Conservation (phyloP, 2,888 invertebrate genomes). For the Sphaeridia pumilis region DNA sequence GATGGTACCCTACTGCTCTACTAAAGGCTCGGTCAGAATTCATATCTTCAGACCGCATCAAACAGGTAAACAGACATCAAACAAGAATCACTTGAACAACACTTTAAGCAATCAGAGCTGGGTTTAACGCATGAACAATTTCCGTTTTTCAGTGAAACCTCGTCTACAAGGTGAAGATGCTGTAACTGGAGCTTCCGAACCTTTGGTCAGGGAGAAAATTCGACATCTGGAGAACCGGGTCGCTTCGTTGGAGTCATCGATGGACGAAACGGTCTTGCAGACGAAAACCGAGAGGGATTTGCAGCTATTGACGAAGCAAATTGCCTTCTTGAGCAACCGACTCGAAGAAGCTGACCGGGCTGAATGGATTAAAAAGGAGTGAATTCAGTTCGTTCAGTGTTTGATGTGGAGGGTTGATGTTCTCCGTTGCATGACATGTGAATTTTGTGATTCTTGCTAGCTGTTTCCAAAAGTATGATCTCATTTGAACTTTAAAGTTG, state of each 20-base stretch:
- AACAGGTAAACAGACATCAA: slow-evolving; percentile 20
- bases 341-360: slow-evolving; percentile 30
- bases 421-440: too few relatives aligned
- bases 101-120: neutral
- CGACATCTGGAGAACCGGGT: slow-evolving; percentile 23
- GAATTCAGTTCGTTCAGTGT: too few relatives aligned
- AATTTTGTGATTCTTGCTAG: too few relatives aligned
- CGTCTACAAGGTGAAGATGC: slow-evolving; percentile 9
- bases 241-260: slow-evolving; percentile 24
- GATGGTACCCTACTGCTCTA: slow-evolving; percentile 16
- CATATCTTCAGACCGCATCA: slow-evolving; percentile 31
- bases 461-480: too few relatives aligned
- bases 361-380: slow-evolving; percentile 26
- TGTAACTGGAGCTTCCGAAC: slow-evolving; percentile 15
- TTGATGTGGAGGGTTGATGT: too few relatives aligned
- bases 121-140: neutral
- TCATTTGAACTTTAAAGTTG: too few relatives aligned
- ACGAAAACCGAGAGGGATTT: slow-evolving; percentile 31
- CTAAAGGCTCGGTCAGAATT: slow-evolving; percentile 20
- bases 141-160: slow-evolving; percentile 25
- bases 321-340: slow-evolving; percentile 25
- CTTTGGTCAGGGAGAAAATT: slow-evolving; percentile 24
- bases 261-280: slow-evolving; percentile 20
- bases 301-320: slow-evolving; percentile 30
- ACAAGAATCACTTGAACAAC: neutral